Evolutionary conservation across 2,113 vertebrate species (phyloP).

Genomic region (Thymallus thymallus): DNA sequence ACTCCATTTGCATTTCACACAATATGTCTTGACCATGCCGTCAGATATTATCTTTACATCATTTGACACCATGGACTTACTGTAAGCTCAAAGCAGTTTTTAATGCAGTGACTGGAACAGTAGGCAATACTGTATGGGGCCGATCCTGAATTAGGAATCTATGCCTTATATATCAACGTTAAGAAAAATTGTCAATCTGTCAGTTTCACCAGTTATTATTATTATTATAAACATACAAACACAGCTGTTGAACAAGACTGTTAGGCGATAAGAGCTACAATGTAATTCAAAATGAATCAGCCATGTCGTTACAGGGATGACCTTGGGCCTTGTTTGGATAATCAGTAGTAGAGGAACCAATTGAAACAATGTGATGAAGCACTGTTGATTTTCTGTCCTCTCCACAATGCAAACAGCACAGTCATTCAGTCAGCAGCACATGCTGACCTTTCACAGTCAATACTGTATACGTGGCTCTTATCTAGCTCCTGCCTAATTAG

Average conservation of each 20-base stretch:
- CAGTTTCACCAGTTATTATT: too few species aligned
- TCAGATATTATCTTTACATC: too few species aligned
- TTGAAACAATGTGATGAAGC: not conserved
- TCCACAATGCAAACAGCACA: conserved; percentile 2
- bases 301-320: not conserved
- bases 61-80: too few species aligned
- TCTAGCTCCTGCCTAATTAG: conserved; percentile 56
- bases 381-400: conserved; percentile 6
- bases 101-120: too few species aligned
- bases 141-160: too few species aligned
- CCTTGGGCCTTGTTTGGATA: not conserved
- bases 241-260: not conserved
- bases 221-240: not conserved
- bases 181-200: too few species aligned
- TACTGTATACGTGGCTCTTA: conserved; percentile 36
- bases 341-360: too few species aligned
- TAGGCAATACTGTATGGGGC: too few species aligned
- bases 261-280: not conserved
- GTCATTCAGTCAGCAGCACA: conserved; percentile 11
- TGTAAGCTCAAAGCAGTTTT: too few species aligned
- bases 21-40: too few species aligned
- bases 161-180: too few species aligned
- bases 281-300: not conserved
- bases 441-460: conserved; percentile 42
- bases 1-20: too few species aligned